A percentile compares a stretch with the other conserved stretches of the same genome.
These are phyloP conservation scores for Chlorops oryzae DNA, from an alignment of 1,140 invertebrate species.

Conservation along the genomic window DNA sequence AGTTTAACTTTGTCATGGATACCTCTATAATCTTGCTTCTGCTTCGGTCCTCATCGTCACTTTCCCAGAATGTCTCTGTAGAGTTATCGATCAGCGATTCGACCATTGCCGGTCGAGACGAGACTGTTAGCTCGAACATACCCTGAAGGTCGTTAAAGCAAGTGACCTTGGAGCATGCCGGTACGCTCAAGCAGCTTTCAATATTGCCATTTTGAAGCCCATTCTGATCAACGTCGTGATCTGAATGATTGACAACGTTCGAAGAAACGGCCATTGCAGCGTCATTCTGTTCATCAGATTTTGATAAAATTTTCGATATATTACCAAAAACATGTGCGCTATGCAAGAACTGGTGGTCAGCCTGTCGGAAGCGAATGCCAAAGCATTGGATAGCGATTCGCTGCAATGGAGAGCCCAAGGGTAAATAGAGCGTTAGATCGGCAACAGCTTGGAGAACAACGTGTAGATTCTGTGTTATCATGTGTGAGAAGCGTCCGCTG, in stretches of 20 bases:
- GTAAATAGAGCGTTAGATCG: constrained; percentile 85
- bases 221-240: too few species aligned
- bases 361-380: constrained; percentile 79
- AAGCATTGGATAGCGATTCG: constrained; percentile 91
- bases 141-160: constrained; percentile 37
- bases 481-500: constrained; percentile 71
- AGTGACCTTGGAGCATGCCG: constrained; percentile 28
- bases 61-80: constrained; percentile 99
- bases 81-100: constrained; percentile 87
- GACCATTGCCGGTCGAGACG: constrained; percentile 89
- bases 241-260: too few species aligned
- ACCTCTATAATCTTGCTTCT: constrained; percentile 76
- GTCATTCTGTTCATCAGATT: constrained; percentile 74
- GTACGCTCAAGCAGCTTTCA: too few species aligned
- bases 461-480: constrained; percentile 79
- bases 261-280: constrained; percentile 36
- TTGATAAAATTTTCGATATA: constrained; percentile 91
- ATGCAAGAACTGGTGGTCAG: constrained; percentile 91
- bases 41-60: constrained; percentile 91
- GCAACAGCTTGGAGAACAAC: constrained; percentile 84
- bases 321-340: constrained; percentile 91
- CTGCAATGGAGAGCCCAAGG: constrained; percentile 78
- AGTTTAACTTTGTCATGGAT: constrained; percentile 41
- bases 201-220: not conserved
- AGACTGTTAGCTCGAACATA: constrained; percentile 66